Conservation (phyloP, 2,113 vertebrate genomes). For the Pachypanchax playfairii region DNA sequence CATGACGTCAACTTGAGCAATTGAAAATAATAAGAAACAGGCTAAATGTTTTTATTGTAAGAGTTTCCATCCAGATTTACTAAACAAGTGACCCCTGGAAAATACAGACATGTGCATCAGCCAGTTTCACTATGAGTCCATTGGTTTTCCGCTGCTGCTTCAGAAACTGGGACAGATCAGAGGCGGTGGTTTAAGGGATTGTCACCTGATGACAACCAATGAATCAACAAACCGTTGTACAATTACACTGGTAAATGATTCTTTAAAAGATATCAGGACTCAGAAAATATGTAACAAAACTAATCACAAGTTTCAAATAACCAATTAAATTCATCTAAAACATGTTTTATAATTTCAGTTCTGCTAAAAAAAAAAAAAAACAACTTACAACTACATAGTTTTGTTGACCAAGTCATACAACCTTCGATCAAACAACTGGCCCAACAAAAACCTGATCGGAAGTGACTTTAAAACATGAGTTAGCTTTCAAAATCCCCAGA, state of each 20-base stretch:
- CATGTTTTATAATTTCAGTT: too few relatives aligned
- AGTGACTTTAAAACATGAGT: too few relatives aligned
- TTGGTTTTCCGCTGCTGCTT: background rate
- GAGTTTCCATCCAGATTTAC: constrained; percentile 25
- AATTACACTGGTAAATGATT: background rate
- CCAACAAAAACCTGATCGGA: too few relatives aligned
- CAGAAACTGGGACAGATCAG: constrained; percentile 10
- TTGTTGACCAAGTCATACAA: too few relatives aligned
- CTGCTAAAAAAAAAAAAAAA: too few relatives aligned
- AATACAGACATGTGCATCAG: background rate
- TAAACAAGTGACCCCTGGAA: constrained; percentile 4
- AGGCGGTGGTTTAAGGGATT: background rate
- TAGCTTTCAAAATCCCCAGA: too few relatives aligned
- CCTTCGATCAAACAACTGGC: too few relatives aligned
- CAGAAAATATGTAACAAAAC: background rate
- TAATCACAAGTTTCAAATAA: background rate
- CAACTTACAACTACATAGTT: too few relatives aligned
- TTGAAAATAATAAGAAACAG: constrained; percentile 13
- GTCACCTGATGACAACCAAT: constrained; percentile 1
- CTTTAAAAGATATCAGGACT: background rate
- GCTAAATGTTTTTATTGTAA: constrained; percentile 18
- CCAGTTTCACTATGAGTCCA: constrained; percentile 38
- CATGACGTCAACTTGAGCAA: constrained; percentile 42
- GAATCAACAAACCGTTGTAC: constrained; percentile 1
- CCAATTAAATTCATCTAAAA: too few relatives aligned